phyloP scores from a whole-genome alignment of 2,888 invertebrate genomes.

The Eupithecia subfuscata region DNA sequence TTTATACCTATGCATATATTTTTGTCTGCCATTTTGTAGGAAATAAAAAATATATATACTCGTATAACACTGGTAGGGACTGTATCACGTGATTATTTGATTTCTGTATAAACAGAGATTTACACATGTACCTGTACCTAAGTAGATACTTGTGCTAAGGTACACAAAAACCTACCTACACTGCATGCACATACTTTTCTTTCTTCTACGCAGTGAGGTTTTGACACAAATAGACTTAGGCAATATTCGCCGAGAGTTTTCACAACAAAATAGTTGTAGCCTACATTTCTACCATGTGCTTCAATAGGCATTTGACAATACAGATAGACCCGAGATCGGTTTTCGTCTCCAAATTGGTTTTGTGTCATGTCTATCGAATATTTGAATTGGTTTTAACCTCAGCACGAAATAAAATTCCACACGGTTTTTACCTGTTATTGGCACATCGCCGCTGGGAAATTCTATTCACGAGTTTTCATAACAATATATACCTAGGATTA shows the following conservation, averaged over 20 bases:
- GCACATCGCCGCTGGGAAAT: slow-evolving; percentile 49
- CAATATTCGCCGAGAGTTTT: background rate
- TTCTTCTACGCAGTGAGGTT: background rate
- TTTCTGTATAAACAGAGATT: background rate
- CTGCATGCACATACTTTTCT: background rate
- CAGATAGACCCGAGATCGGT: slow-evolving; percentile 55
- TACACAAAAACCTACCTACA: background rate
- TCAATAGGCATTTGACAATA: slow-evolving; percentile 45
- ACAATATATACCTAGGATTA: slow-evolving; percentile 26
- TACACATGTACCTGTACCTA: too few relatives aligned
- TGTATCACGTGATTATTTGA: background rate
- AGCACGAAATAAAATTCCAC: slow-evolving; percentile 62
- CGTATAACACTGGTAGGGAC: background rate
- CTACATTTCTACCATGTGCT: background rate
- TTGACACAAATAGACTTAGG: background rate
- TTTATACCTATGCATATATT: background rate
- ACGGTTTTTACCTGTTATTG: slow-evolving; percentile 54
- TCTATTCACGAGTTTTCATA: slow-evolving; percentile 44
- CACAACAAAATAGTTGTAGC: background rate
- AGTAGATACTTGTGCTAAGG: background rate
- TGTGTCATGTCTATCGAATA: slow-evolving; percentile 69
- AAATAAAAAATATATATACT: background rate
- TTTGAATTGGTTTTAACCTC: slow-evolving; percentile 78
- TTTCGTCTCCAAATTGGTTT: slow-evolving; percentile 65
- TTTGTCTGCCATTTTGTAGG: background rate